A percentile compares a stretch with the other conserved stretches of the same genome.
These are phyloP conservation scores for Neocrepidodera transversa DNA, from an alignment of 2,888 invertebrate species.

Conservation along the genomic window DNA sequence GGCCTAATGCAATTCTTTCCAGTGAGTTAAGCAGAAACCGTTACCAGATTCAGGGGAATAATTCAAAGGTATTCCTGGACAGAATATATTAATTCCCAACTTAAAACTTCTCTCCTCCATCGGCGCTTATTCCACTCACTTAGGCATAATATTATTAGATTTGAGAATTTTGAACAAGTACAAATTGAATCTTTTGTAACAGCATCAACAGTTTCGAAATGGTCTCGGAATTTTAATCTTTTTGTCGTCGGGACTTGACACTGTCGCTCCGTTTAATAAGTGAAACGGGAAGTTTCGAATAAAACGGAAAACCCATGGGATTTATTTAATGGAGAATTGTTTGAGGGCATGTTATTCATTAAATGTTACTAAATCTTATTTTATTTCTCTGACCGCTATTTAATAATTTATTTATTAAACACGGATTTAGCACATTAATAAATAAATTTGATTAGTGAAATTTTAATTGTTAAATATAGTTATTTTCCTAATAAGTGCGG, in stretches of 20 bases:
- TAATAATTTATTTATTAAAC: too few species aligned
- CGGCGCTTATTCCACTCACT: slow-evolving; percentile 37
- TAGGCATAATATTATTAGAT: slow-evolving; percentile 41
- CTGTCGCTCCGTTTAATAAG: slow-evolving; percentile 21
- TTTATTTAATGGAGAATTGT: not conserved
- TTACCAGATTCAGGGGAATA: not conserved
- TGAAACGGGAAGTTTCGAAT: slow-evolving; percentile 21
- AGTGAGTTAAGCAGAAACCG: slow-evolving; percentile 1
- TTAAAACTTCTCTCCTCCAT: slow-evolving; percentile 30
- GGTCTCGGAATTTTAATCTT: slow-evolving; percentile 36
- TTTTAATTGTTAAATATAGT: too few species aligned
- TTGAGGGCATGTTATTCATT: not conserved
- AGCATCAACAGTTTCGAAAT: slow-evolving; percentile 38
- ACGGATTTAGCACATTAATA: not conserved
- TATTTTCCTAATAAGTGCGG: too few species aligned
- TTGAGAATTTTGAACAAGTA: slow-evolving; percentile 39
- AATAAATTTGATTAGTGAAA: too few species aligned
- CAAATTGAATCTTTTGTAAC: slow-evolving; percentile 41
- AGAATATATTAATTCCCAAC: slow-evolving; percentile 38
- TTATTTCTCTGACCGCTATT: too few species aligned
- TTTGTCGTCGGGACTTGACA: slow-evolving; percentile 25
- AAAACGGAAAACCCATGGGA: slow-evolving; percentile 16
- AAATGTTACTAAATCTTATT: not conserved
- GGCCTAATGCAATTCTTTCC: not conserved
- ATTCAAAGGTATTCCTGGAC: slow-evolving; percentile 33